phyloP scores from a whole-genome alignment of 1,140 invertebrate species.

The Procambarus clarkii region DNA sequence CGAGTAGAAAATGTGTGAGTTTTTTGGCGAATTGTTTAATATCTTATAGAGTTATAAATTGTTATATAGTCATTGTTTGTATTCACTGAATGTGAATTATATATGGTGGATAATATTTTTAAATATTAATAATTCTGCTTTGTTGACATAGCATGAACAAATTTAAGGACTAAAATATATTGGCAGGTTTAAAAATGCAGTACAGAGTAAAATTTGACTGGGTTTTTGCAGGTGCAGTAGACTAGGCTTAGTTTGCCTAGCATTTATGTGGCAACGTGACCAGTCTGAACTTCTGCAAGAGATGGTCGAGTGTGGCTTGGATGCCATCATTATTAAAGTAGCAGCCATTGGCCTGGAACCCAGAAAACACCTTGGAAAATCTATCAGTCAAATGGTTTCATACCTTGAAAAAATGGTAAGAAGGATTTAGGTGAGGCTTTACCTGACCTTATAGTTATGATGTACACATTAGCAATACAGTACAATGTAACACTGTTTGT shows the following conservation, averaged over 20 bases:
- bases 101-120: too few species aligned
- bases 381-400: constrained; percentile 88
- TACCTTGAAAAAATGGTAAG: constrained; percentile 89
- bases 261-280: constrained; percentile 95
- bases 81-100: too few species aligned
- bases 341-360: constrained; percentile 93
- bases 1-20: constrained; percentile 98
- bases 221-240: constrained; percentile 85
- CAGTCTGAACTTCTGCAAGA: constrained; percentile 96
- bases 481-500: too few species aligned
- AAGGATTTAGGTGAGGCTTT: constrained; percentile 2
- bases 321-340: constrained; percentile 98
- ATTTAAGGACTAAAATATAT: too few species aligned
- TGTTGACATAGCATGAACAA: too few species aligned
- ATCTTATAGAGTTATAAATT: background rate
- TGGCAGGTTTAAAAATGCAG: too few species aligned
- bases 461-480: too few species aligned
- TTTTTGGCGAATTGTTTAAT: background rate
- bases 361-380: constrained; percentile 90
- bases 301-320: constrained; percentile 95
- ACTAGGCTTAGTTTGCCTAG: constrained; percentile 90
- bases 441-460: background rate
- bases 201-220: too few species aligned
- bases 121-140: too few species aligned
- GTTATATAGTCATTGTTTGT: too few species aligned